Evolutionary conservation across 2,113 vertebrate genomes (phyloP), one percentile per base, ranked within the genome.

Genomic region (Callopanchax toddi): DNA sequence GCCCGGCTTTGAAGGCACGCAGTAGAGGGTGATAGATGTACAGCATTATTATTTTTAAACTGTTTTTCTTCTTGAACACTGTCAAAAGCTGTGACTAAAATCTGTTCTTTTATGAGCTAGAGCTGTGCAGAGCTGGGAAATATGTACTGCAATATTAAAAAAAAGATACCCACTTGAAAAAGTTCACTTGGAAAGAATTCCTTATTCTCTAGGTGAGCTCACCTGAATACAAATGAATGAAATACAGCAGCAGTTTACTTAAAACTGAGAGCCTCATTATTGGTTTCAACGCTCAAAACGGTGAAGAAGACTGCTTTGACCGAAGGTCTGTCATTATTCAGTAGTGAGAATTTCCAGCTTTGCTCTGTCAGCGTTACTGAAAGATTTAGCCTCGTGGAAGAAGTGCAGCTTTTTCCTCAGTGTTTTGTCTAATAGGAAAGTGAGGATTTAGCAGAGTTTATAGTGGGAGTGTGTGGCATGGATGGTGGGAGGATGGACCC

Each of bases 1-100:
- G 55, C 12, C 37, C 49, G 36, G 34, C 25, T 84, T 65, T 71
- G 53, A 85, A 64, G 52, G 20, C 55, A 29, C 26, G 51, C 25
- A 37, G 44, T 25, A 39, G 20, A 11, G 34, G 46, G 46, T 77
- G 59, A 76, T 44, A 52, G 67, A 78, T 66, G 48, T 42, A 20
- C 45, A 34, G 53, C 18, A 67, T 76, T 64, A 49, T 57, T 68
- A n/a, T 39, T 68, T 48, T 23, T 22, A 32, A 34, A 23, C 54
- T 53, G 32, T 44, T 48, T 61, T 32, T 58, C 23, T 13, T 51
- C 20, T 26, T 17, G 10, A 29, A 59, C 43, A 49, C 20, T 62
- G 20, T 61, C 23, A 8, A 13, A 6, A 16, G 17, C 11, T 51
- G 36, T 20, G 18, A 58, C 22, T 3, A 51, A 21, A 64, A 67